Evolutionary conservation across 2,113 vertebrate species (phyloP), one percentile per base, ranked within the genome.

Genomic region (Paramisgurnus dabryanus): DNA sequence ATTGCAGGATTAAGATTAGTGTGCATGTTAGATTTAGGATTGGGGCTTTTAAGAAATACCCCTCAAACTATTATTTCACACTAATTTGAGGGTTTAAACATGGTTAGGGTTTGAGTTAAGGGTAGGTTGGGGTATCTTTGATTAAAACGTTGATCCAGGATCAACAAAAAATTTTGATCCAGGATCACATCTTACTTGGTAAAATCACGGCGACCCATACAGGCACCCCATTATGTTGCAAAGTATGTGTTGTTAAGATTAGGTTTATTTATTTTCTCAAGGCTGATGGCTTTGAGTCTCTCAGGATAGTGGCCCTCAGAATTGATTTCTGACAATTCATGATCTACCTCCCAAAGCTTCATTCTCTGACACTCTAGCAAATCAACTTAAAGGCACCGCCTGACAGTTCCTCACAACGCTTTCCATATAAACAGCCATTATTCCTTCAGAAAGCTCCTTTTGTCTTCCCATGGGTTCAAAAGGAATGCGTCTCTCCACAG

Each of bases 241-340:
- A 89, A 90, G 91, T 90, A 91, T 88, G 85, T 91, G 89, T 88
- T 82, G 67, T 83, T 85, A 69, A 90, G 86, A 91, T 90, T 86
- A 82, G 83, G 83, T 92, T 91, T 91, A 92, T 92, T 91, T 88
- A 91, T 91, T 90, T 87, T 78, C 66, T 86, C 83, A 63, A 53
- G 84, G 82, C 87, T 89, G 90, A 90, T 88, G 89, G 88, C 83
- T 80, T 85, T 78, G 87, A 88, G 85, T 75, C 85, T 91, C 89
- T 89, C 89, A 15, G 7, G 89, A 89, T 90, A 90, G 85, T 77
- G 64, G 87, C 85, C 86, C 87, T 79, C 79, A 87, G 89, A 92
- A 93, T 91, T 91, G 92, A 93, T 92, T 92, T 89, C 89, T 91
- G 91, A 93, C 90, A 88, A 92, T 90, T 86, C 85, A 82, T 80